phyloP scores from a whole-genome alignment of 2,888 invertebrate species.

The Galeruca laticollis region DNA sequence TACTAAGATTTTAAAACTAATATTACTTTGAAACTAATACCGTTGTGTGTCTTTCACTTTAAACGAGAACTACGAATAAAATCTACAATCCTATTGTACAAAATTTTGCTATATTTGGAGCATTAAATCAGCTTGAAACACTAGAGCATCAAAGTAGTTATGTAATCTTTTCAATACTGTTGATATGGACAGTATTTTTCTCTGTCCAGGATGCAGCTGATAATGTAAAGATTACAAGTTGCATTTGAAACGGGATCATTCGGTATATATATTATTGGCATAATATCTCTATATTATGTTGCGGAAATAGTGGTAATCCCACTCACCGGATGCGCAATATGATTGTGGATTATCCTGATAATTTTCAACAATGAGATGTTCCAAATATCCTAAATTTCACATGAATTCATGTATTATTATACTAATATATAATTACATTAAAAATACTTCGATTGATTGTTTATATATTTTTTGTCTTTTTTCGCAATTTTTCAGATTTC shows the following conservation, averaged over 20 bases:
- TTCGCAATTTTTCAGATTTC: too few relatives aligned
- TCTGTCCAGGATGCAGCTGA: neutral
- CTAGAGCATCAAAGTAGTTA: too few relatives aligned
- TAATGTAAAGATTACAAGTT: neutral
- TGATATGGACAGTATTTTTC: neutral
- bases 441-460: too few relatives aligned
- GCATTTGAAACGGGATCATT: neutral
- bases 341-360: slow-evolving; percentile 59
- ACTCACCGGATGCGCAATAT: slow-evolving; percentile 55
- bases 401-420: neutral
- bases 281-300: slow-evolving; percentile 40
- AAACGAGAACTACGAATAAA: too few relatives aligned
- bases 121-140: too few relatives aligned
- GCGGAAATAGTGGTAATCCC: slow-evolving; percentile 57
- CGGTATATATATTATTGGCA: slow-evolving; percentile 34
- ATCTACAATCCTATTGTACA: too few relatives aligned
- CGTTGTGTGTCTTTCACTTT: too few relatives aligned
- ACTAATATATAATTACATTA: too few relatives aligned
- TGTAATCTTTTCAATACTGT: neutral
- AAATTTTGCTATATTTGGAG: too few relatives aligned
- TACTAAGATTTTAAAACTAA: too few relatives aligned
- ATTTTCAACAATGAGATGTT: slow-evolving; percentile 38
- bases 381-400: slow-evolving; percentile 1
- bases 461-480: too few relatives aligned
- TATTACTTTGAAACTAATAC: too few relatives aligned